Conservation (phyloP, 1,140 invertebrate species). For the Drosophila tristis region DNA sequence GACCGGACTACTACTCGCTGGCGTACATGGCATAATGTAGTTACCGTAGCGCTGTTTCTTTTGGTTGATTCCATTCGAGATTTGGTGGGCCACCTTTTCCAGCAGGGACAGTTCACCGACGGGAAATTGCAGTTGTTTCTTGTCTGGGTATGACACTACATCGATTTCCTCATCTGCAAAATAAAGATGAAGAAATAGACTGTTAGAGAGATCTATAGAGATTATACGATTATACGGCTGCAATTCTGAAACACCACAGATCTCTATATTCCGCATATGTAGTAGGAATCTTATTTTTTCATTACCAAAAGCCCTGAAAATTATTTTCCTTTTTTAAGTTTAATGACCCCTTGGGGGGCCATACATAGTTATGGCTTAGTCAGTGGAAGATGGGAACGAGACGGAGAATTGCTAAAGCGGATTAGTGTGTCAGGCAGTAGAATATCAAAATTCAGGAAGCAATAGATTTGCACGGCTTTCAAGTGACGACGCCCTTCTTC, state of each 20-base stretch:
- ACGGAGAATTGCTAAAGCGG: constrained; percentile 55
- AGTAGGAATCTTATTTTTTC: too few species aligned
- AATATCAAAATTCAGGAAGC: constrained; percentile 80
- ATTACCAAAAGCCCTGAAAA: constrained; percentile 38
- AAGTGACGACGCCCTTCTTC: constrained; percentile 27
- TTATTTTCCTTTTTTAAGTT: constrained; percentile 26
- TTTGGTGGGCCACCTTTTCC: constrained; percentile 74
- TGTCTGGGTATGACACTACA: constrained; percentile 89
- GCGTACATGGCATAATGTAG: constrained; percentile 72
- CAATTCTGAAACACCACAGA: too few species aligned
- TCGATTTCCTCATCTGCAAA: constrained; percentile 93
- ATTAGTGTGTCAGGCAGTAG: constrained; percentile 69
- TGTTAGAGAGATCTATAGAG: not conserved
- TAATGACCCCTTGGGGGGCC: constrained; percentile 23
- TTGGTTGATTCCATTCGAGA: constrained; percentile 54
- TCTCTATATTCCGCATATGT: too few species aligned
- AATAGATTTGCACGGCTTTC: constrained; percentile 75
- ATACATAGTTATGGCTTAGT: constrained; percentile 44
- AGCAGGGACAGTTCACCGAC: constrained; percentile 87
- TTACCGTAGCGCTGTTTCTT: constrained; percentile 36
- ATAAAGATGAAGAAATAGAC: constrained; percentile 68
- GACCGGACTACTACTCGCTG: constrained; percentile 78
- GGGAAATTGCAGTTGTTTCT: constrained; percentile 87
- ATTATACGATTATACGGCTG: too few species aligned
- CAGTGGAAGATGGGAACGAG: not conserved